Evolutionary conservation across 2,113 vertebrate genomes (phyloP).

Genomic region (Xiphophorus maculatus): DNA sequence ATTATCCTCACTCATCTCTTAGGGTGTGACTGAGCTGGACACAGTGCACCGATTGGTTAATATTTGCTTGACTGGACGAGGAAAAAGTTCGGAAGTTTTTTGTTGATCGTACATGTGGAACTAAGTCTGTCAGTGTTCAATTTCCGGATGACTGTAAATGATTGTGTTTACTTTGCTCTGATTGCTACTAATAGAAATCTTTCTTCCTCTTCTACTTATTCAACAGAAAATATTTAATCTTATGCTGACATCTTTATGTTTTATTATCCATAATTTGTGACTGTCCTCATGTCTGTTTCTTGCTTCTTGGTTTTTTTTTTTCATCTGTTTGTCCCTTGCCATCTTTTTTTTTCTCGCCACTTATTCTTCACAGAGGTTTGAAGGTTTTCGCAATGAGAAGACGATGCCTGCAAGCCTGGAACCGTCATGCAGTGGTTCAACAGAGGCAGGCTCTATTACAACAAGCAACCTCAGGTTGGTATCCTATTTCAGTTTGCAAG

Average conservation of each 20-base stretch:
- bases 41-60: slow-evolving; percentile 36
- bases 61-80: slow-evolving; percentile 47
- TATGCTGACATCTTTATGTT: slow-evolving; percentile 6
- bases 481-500: background rate
- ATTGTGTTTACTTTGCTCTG: slow-evolving; percentile 27
- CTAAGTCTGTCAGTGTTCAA: slow-evolving; percentile 38
- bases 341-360: slow-evolving; percentile 29
- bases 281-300: slow-evolving; percentile 25
- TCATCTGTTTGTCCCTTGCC: slow-evolving; percentile 41
- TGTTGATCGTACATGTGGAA: slow-evolving; percentile 47
- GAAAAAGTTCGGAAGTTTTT: slow-evolving; percentile 33
- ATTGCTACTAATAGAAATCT: background rate
- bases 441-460: slow-evolving; percentile 80
- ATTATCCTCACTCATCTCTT: slow-evolving; percentile 42
- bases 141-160: background rate
- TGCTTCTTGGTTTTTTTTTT: slow-evolving; percentile 28
- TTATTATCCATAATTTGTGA: background rate
- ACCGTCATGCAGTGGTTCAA: slow-evolving; percentile 87
- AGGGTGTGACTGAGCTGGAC: slow-evolving; percentile 50
- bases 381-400: slow-evolving; percentile 94
- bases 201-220: slow-evolving; percentile 10
- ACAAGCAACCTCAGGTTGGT: slow-evolving; percentile 90
- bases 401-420: slow-evolving; percentile 93
- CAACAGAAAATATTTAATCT: background rate
- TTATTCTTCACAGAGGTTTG: slow-evolving; percentile 86